Percentiles rank a stretch among this genome's conserved stretches.
These are phyloP conservation scores for Aphelenchoides besseyi DNA, from an alignment of 1,140 invertebrate genomes.

Conservation along the genomic window DNA sequence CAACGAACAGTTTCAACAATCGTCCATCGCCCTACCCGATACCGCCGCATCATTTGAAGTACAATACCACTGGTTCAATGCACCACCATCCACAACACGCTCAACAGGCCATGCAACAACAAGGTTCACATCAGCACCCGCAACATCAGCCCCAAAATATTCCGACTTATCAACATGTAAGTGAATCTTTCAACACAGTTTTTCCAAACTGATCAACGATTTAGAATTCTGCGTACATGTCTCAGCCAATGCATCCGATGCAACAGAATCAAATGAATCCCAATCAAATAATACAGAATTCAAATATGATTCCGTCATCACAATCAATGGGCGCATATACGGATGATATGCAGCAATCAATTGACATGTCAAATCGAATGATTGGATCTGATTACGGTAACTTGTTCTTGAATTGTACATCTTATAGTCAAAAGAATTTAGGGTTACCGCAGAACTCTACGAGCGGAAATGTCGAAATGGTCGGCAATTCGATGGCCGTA, in stretches of 20 bases:
- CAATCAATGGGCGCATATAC: not conserved
- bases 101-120: constrained; percentile 13
- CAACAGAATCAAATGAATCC: constrained; percentile 22
- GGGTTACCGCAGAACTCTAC: constrained; percentile 4
- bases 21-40: constrained; percentile 29
- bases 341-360: constrained; percentile 20
- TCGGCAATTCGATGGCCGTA: not conserved
- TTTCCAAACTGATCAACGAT: not conserved
- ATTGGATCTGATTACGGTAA: constrained; percentile 13
- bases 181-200: not conserved
- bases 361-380: constrained; percentile 27
- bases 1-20: constrained; percentile 13
- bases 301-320: not conserved
- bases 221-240: constrained; percentile 20
- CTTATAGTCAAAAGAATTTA: no score
- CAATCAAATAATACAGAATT: constrained; percentile 15
- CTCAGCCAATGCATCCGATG: constrained; percentile 23
- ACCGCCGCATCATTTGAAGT: constrained; percentile 31
- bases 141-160: not conserved
- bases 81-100: constrained; percentile 10
- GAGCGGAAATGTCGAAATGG: constrained; percentile 16
- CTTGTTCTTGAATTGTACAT: not conserved
- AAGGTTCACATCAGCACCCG: not conserved
- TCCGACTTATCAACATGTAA: constrained; percentile 26
- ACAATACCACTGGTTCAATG: constrained; percentile 20